Evolutionary conservation across 2,888 invertebrate species (phyloP).

Genomic region (Agriopis marginaria): DNA sequence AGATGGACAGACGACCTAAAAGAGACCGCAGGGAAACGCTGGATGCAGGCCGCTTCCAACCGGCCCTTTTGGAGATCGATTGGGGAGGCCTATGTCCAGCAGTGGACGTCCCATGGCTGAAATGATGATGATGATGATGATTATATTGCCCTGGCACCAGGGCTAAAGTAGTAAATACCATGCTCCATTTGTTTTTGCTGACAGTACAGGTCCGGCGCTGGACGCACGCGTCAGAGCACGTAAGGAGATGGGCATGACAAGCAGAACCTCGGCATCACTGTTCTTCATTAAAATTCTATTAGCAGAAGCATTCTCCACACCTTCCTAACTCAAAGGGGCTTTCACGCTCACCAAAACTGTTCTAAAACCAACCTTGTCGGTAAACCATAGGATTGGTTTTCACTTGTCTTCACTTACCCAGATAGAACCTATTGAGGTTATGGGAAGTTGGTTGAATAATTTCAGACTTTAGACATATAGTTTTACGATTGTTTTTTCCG

Average conservation of each 20-base stretch:
- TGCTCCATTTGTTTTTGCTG: slow-evolving; percentile 51
- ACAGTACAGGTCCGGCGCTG: slow-evolving; percentile 55
- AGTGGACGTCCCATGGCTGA: too few species aligned
- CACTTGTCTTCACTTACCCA: not conserved
- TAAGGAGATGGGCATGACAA: slow-evolving; percentile 84
- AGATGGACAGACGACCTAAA: too few species aligned
- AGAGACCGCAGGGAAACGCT: too few species aligned
- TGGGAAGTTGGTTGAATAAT: slow-evolving; percentile 2
- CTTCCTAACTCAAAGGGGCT: slow-evolving; percentile 33
- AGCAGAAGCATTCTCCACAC: slow-evolving; percentile 82
- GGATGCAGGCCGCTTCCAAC: too few species aligned
- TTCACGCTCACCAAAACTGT: slow-evolving; percentile 31
- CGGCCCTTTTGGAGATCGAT: too few species aligned
- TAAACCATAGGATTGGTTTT: slow-evolving; percentile 32
- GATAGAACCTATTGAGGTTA: slow-evolving; percentile 30
- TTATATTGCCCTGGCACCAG: too few species aligned
- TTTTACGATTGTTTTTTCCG: slow-evolving; percentile 50
- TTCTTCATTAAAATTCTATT: slow-evolving; percentile 87
- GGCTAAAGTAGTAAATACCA: too few species aligned
- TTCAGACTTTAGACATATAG: slow-evolving; percentile 2
- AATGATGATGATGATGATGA: too few species aligned
- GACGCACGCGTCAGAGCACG: slow-evolving; percentile 73
- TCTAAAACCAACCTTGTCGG: slow-evolving; percentile 42
- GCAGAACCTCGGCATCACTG: slow-evolving; percentile 81
- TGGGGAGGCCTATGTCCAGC: too few species aligned